A percentile compares a stretch with the other conserved stretches of the same genome.
Evolutionary conservation across 2,888 invertebrate genomes (phyloP).

Genomic region (Pilophorus perplexus): DNA sequence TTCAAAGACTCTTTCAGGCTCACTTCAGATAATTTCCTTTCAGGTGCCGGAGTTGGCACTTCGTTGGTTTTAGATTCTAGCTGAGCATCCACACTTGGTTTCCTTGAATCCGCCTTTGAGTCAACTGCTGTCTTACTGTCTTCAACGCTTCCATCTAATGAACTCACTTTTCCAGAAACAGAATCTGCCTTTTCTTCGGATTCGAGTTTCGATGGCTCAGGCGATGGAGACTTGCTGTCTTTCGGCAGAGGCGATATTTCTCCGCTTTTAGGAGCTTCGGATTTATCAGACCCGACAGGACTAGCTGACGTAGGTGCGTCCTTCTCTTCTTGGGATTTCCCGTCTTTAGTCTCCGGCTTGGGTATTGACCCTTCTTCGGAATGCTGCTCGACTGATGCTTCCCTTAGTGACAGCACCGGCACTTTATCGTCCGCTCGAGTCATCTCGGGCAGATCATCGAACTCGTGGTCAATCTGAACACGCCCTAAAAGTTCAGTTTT

Average conservation of each 20-base stretch:
- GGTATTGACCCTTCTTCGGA: neutral
- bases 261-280: too few species aligned
- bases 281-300: too few species aligned
- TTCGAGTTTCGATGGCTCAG: too few species aligned
- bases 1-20: neutral
- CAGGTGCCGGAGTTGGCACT: too few species aligned
- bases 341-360: neutral
- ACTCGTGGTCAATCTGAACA: neutral
- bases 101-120: too few species aligned
- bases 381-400: constrained; percentile 26
- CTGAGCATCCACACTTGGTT: too few species aligned
- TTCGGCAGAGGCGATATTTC: neutral
- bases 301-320: too few species aligned
- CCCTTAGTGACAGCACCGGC: constrained; percentile 20
- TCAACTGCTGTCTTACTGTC: too few species aligned
- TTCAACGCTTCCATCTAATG: neutral
- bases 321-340: neutral
- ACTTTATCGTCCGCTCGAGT: constrained; percentile 18
- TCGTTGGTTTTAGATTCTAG: too few species aligned
- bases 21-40: neutral
- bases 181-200: neutral
- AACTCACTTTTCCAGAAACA: neutral
- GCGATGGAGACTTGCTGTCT: neutral
- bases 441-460: neutral
- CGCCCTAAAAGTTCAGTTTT: neutral